A percentile compares a stretch with the other conserved stretches of the same genome.
These are phyloP conservation scores for Haemorhous mexicanus DNA, from an alignment of 2,113 vertebrate genomes.

Conservation along the genomic window DNA sequence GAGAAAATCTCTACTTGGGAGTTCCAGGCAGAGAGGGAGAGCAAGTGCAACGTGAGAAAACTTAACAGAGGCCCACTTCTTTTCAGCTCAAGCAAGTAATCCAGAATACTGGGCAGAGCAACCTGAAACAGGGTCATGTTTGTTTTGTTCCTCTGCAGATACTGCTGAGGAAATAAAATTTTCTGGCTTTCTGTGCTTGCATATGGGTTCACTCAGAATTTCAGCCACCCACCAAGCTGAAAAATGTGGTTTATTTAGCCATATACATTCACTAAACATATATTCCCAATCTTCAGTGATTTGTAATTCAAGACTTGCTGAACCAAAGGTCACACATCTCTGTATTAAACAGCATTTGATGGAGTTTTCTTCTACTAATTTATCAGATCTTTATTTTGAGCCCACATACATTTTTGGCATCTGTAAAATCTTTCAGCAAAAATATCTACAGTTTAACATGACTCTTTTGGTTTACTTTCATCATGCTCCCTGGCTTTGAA, in stretches of 20 bases:
- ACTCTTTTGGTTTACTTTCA: background rate
- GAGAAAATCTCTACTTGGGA: slow-evolving; percentile 26
- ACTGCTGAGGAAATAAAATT: slow-evolving; percentile 56
- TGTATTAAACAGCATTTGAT: background rate
- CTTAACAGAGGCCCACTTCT: slow-evolving; percentile 26
- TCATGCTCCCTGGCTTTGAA: background rate
- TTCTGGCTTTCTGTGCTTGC: slow-evolving; percentile 51
- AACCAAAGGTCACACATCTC: slow-evolving; percentile 29
- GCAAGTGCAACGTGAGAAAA: slow-evolving; percentile 21
- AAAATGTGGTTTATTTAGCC: slow-evolving; percentile 30
- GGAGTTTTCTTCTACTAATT: background rate
- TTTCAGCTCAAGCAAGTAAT: slow-evolving; percentile 9
- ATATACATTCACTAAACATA: slow-evolving; percentile 37
- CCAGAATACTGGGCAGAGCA: slow-evolving; percentile 32
- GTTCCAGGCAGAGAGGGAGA: slow-evolving; percentile 23
- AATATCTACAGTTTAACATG: background rate
- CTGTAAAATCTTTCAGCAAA: background rate
- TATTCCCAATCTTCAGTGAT: background rate
- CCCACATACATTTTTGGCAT: background rate
- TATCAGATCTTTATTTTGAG: background rate
- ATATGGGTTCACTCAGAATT: slow-evolving; percentile 65
- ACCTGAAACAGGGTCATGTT: slow-evolving; percentile 60
- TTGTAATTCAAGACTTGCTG: slow-evolving; percentile 3
- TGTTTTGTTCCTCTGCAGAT: slow-evolving; percentile 61
- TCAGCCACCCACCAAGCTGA: slow-evolving; percentile 58